phyloP scores from a whole-genome alignment of 1,140 invertebrate genomes.

The Nilaparvata lugens region DNA sequence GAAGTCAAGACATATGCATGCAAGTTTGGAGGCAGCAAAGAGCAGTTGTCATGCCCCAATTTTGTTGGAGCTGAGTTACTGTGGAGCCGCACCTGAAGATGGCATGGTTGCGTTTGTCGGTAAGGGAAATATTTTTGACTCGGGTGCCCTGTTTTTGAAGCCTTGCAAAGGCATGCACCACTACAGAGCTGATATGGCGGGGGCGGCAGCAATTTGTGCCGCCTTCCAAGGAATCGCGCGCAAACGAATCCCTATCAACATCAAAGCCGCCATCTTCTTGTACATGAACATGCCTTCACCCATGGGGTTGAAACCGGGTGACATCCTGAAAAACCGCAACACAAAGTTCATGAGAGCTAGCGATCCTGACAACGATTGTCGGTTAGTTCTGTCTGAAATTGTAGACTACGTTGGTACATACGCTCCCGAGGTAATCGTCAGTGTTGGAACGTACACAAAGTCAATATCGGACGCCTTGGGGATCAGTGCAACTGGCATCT shows the following conservation, averaged over 20 bases:
- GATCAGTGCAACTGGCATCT: conserved; percentile 44
- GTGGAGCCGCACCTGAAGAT: conserved; percentile 21
- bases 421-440: conserved; percentile 40
- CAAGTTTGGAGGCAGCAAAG: conserved; percentile 43
- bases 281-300: conserved; percentile 46
- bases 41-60: conserved; percentile 43
- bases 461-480: conserved; percentile 42
- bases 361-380: conserved; percentile 45
- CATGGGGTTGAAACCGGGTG: conserved; percentile 43
- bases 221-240: conserved; percentile 57
- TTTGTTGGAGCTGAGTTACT: conserved; percentile 41
- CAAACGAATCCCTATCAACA: conserved; percentile 60
- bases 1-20: conserved; percentile 41
- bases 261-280: conserved; percentile 39
- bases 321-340: conserved; percentile 45
- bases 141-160: conserved; percentile 79
- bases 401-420: conserved; percentile 38
- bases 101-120: conserved; percentile 33
- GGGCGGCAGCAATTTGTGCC: conserved; percentile 66
- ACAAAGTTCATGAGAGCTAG: conserved; percentile 40
- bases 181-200: conserved; percentile 68
- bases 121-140: conserved; percentile 84
- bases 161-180: conserved; percentile 58
- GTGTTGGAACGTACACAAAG: conserved; percentile 40
- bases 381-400: conserved; percentile 48